Percentiles rank a stretch among this genome's conserved stretches.
These are phyloP conservation scores for Cryptosula pallasiana DNA, from an alignment of 2,888 invertebrate species.

Conservation along the genomic window DNA sequence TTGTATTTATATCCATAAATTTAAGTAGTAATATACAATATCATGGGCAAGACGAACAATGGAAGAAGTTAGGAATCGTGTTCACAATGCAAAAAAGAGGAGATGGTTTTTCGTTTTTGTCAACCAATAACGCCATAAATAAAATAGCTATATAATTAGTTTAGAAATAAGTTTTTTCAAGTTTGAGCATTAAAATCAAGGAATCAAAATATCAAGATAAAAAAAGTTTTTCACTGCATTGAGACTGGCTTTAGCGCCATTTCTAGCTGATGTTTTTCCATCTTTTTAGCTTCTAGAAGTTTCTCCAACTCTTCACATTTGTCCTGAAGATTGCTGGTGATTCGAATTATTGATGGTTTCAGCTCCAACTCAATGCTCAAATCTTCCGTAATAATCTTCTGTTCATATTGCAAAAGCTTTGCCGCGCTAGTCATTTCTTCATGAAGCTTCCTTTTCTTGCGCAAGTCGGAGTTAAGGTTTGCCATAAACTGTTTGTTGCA, in stretches of 20 bases:
- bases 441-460: background rate
- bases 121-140: no score
- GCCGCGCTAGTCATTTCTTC: background rate
- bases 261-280: background rate
- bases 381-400: background rate
- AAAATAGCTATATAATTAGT: no score
- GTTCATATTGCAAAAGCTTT: background rate
- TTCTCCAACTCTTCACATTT: conserved; percentile 17
- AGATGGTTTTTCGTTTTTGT: no score
- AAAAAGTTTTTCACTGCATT: no score
- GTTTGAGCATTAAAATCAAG: no score
- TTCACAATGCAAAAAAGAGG: conserved; percentile 96
- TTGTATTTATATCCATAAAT: no score
- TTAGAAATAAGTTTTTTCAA: no score
- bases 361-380: conserved; percentile 4
- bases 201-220: no score
- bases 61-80: conserved; percentile 68
- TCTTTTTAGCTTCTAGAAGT: background rate
- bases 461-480: background rate
- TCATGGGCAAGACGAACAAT: conserved; percentile 78
- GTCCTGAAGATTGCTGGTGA: background rate
- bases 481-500: background rate
- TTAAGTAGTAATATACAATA: no score
- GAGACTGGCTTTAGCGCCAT: background rate
- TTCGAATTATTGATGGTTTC: conserved; percentile 3